phyloP scores from a whole-genome alignment of 2,888 invertebrate species.

The Cerastoderma edule region DNA sequence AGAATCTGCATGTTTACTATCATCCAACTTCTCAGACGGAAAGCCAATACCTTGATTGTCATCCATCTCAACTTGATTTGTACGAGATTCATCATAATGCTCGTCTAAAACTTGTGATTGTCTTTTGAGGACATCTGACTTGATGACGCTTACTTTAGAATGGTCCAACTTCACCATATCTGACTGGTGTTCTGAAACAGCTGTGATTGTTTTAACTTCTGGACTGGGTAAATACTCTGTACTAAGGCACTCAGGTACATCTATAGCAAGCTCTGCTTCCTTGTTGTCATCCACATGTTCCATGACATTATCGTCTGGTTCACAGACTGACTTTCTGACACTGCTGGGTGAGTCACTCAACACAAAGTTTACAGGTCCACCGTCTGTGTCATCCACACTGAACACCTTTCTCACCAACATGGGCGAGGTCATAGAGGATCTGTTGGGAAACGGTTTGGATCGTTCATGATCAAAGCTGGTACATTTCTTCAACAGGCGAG shows the following conservation, averaged over 20 bases:
- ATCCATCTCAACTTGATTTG: background rate
- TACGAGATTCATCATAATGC: background rate
- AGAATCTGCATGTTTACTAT: background rate
- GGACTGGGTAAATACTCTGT: conserved; percentile 10
- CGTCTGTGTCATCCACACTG: conserved; percentile 29
- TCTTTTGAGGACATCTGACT: background rate
- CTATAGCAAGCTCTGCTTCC: background rate
- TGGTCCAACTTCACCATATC: background rate
- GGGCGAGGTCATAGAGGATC: conserved; percentile 51
- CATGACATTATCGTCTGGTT: background rate
- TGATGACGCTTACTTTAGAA: background rate
- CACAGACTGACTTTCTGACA: background rate
- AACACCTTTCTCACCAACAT: conserved; percentile 34
- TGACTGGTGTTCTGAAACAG: background rate
- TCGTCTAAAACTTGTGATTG: background rate
- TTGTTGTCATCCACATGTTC: background rate
- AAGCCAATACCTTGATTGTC: no score
- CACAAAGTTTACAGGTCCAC: background rate
- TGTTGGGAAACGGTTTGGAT: conserved; percentile 55
- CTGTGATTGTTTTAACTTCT: background rate
- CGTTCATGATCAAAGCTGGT: conserved; percentile 61
- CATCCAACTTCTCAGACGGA: background rate
- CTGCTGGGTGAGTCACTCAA: conserved; percentile 11
- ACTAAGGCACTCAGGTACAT: conserved; percentile 2
- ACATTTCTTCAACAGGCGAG: conserved; percentile 51